A percentile compares a stretch with the other conserved stretches of the same genome.
Conservation (phyloP, 2,888 invertebrate species). For the Hyles lineata region DNA sequence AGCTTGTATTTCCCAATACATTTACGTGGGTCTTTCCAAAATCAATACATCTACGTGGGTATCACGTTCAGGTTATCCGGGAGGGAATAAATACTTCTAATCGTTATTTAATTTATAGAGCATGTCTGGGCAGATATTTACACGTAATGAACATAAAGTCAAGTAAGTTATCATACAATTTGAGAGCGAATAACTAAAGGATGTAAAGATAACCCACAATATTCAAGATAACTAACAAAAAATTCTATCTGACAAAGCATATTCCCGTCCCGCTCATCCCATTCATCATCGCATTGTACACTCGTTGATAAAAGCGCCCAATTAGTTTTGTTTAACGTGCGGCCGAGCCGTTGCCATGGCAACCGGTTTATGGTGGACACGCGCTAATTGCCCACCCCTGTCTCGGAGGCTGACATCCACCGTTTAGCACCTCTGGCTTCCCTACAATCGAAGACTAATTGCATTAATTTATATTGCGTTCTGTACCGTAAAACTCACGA, state of each 20-base stretch:
- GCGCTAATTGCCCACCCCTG: conserved; percentile 70
- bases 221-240: not conserved
- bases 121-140: no score
- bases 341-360: conserved; percentile 64
- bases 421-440: conserved; percentile 62
- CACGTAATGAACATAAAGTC: no score
- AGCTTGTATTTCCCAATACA: no score
- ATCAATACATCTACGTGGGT: no score
- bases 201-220: not conserved
- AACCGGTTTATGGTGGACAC: conserved; percentile 61
- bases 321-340: conserved; percentile 76
- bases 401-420: conserved; percentile 62
- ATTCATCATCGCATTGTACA: conserved; percentile 56
- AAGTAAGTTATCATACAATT: no score
- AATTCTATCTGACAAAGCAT: not conserved
- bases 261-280: conserved; percentile 37
- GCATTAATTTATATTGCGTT: conserved; percentile 18
- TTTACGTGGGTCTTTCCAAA: no score
- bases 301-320: conserved; percentile 64
- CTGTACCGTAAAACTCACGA: conserved; percentile 14
- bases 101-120: no score
- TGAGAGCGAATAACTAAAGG: not conserved
- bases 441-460: conserved; percentile 31
- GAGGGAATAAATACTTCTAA: no score
- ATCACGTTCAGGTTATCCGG: no score